These are phyloP conservation scores for Pogonus chalceus DNA, from an alignment of 1,140 invertebrate genomes.

Conservation along the genomic window DNA sequence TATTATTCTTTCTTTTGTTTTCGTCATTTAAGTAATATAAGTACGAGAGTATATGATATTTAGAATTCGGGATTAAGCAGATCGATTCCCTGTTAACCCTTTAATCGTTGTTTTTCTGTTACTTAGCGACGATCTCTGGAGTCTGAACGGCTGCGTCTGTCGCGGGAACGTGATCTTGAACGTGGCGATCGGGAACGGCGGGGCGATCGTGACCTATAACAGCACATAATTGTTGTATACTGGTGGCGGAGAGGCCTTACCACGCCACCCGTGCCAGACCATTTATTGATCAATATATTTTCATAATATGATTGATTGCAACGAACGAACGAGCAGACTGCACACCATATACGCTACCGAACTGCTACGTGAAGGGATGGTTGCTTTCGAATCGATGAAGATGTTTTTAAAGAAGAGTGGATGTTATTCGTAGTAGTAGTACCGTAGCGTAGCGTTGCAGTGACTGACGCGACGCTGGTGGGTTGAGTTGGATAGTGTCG, in stretches of 20 bases:
- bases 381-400: background rate
- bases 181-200: conserved; percentile 36
- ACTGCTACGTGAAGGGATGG: conserved; percentile 9
- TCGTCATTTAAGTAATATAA: no score
- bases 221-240: background rate
- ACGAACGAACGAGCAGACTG: background rate
- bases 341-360: conserved; percentile 5
- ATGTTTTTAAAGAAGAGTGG: conserved; percentile 15
- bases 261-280: background rate
- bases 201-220: conserved; percentile 42
- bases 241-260: background rate
- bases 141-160: conserved; percentile 40
- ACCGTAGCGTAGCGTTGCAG: conserved; percentile 19
- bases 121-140: conserved; percentile 41
- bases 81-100: background rate
- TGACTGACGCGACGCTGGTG: no score
- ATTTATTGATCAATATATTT: conserved; percentile 12
- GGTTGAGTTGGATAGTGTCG: no score
- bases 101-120: background rate
- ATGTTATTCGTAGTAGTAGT: conserved; percentile 27
- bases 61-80: no score
- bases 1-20: no score
- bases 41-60: no score
- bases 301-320: background rate
- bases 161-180: conserved; percentile 39